These are phyloP conservation scores for Synergus gifuensis DNA, from an alignment of 2,888 invertebrate species.

Conservation along the genomic window DNA sequence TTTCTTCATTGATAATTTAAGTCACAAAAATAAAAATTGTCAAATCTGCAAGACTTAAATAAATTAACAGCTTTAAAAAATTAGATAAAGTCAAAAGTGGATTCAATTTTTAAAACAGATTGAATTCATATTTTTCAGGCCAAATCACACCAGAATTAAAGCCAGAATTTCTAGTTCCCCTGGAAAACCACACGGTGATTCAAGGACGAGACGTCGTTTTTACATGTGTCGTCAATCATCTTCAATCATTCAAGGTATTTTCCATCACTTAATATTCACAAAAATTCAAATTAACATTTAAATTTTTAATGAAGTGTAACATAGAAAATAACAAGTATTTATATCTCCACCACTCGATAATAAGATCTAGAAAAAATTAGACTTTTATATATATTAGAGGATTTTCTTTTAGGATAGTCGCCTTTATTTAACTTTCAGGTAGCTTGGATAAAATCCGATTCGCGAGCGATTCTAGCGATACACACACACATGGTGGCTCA, in stretches of 20 bases:
- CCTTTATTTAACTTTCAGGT: constrained; percentile 80
- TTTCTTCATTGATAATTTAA: neutral
- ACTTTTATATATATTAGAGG: neutral
- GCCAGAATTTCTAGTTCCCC: constrained; percentile 89
- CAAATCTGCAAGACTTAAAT: too few relatives aligned
- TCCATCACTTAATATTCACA: neutral
- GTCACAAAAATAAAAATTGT: neutral
- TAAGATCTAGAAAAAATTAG: neutral
- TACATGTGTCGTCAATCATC: constrained; percentile 93
- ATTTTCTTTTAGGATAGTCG: constrained; percentile 54
- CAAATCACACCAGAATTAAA: constrained; percentile 84
- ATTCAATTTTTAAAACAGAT: neutral
- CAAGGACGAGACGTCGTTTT: constrained; percentile 93
- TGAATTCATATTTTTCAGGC: constrained; percentile 78
- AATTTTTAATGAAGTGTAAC: too few relatives aligned
- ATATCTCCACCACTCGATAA: neutral
- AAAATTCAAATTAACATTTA: neutral
- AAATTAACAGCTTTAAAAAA: too few relatives aligned
- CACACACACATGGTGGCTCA: constrained; percentile 94
- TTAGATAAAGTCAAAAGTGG: too few relatives aligned
- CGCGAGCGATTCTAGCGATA: constrained; percentile 92
- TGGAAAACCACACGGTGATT: constrained; percentile 92
- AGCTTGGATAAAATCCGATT: constrained; percentile 94
- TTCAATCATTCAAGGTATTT: constrained; percentile 89
- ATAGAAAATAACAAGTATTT: too few relatives aligned